A percentile compares a stretch with the other conserved stretches of the same genome.
These are phyloP conservation scores for Rhopalosiphum padi DNA, from an alignment of 1,140 invertebrate genomes.

Conservation along the genomic window DNA sequence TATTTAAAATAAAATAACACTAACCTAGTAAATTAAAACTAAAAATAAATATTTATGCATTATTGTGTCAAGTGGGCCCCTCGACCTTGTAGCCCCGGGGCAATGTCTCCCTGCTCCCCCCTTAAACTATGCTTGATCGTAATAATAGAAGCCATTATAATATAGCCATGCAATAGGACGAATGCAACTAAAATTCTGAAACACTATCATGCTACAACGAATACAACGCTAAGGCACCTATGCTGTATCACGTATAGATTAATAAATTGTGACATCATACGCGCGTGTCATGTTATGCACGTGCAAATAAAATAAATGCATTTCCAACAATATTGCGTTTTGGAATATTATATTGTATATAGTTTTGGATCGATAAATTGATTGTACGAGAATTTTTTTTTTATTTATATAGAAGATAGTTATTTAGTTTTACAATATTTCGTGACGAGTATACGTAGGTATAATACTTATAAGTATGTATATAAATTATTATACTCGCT, in stretches of 20 bases:
- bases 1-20: not conserved
- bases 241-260: not conserved
- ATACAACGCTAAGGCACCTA: not conserved
- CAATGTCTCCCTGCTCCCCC: not conserved
- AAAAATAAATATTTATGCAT: slow-evolving; percentile 11
- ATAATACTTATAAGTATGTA: not conserved
- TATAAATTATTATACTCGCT: not conserved
- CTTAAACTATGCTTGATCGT: not conserved
- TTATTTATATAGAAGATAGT: not conserved
- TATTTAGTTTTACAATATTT: not conserved
- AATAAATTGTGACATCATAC: not conserved
- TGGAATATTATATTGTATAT: not conserved
- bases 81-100: slow-evolving; percentile 1
- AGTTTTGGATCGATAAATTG: not conserved
- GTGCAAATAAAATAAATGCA: not conserved
- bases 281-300: not conserved
- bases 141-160: slow-evolving; percentile 12
- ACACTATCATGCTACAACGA: not conserved
- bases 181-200: not conserved
- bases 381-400: not conserved
- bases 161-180: not conserved
- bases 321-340: not conserved
- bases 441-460: not conserved
- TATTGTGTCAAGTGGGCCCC: not conserved
- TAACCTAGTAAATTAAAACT: not conserved